Conservation (phyloP, 2,888 invertebrate species). For the Archaeoteleia sp. region DNA sequence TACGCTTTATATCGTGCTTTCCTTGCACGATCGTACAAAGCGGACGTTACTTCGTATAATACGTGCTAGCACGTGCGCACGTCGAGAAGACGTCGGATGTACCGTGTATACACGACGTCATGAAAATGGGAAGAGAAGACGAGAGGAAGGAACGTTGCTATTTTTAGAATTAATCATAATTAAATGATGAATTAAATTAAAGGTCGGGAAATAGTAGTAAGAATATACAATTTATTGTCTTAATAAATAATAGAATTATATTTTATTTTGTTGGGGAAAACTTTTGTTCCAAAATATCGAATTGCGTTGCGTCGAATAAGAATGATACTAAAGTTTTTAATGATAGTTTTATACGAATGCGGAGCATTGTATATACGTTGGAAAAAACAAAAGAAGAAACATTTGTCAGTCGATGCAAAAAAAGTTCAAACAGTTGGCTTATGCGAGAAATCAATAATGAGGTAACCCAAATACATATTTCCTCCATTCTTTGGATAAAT, state of each 20-base stretch:
- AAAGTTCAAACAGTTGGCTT: conserved; percentile 11
- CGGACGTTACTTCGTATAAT: conserved; percentile 26
- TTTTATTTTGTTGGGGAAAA: too few relatives aligned
- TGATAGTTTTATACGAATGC: too few relatives aligned
- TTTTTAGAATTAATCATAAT: too few relatives aligned
- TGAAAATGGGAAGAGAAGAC: conserved; percentile 27
- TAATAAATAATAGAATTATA: too few relatives aligned
- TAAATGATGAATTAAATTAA: too few relatives aligned
- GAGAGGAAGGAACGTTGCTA: conserved; percentile 14
- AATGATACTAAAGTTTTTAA: too few relatives aligned
- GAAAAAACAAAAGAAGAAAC: not conserved
- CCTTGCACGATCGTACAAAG: conserved; percentile 25
- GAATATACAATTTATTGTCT: too few relatives aligned
- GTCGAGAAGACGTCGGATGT: conserved; percentile 27
- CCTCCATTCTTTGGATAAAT: conserved; percentile 25
- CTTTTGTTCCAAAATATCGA: too few relatives aligned
- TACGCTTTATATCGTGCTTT: conserved; percentile 29
- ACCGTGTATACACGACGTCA: conserved; percentile 15
- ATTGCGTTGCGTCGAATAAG: too few relatives aligned
- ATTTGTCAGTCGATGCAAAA: not conserved
- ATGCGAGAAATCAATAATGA: conserved; percentile 39
- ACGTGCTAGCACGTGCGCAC: conserved; percentile 24
- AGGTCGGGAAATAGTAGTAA: too few relatives aligned
- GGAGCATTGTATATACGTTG: too few relatives aligned
- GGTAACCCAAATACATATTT: conserved; percentile 43